A percentile compares a stretch with the other conserved stretches of the same genome.
phyloP scores from a whole-genome alignment of 1,140 invertebrate genomes.

The Drosophila tsacasi region DNA sequence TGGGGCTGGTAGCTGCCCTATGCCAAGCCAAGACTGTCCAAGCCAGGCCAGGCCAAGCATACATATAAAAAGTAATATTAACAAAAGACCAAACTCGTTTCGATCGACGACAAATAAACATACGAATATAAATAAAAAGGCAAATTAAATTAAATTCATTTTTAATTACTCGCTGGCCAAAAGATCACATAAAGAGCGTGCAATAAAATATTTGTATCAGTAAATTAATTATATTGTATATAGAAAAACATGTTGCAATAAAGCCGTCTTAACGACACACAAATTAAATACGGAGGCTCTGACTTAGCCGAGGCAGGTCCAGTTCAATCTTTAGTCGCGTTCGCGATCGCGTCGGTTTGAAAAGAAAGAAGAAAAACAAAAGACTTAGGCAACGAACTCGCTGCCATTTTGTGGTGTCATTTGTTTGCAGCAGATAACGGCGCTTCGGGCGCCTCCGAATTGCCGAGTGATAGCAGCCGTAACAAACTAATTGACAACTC shows the following conservation, averaged over 20 bases:
- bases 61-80: slow-evolving; percentile 65
- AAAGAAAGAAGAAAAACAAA: slow-evolving; percentile 60
- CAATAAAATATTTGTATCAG: slow-evolving; percentile 77
- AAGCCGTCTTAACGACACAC: slow-evolving; percentile 68
- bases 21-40: slow-evolving; percentile 33
- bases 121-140: slow-evolving; percentile 61
- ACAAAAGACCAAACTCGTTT: slow-evolving; percentile 75
- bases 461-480: slow-evolving; percentile 66
- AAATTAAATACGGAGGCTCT: slow-evolving; percentile 65
- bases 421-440: slow-evolving; percentile 72
- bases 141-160: slow-evolving; percentile 81
- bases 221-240: slow-evolving; percentile 83
- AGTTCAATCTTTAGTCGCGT: slow-evolving; percentile 25
- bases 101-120: slow-evolving; percentile 58
- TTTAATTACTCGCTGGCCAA: slow-evolving; percentile 73
- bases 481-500: slow-evolving; percentile 83
- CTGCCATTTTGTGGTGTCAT: slow-evolving; percentile 61
- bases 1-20: slow-evolving; percentile 26
- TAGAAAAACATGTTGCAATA: slow-evolving; percentile 79
- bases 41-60: slow-evolving; percentile 20
- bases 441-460: slow-evolving; percentile 62
- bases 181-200: slow-evolving; percentile 80
- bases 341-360: slow-evolving; percentile 16
- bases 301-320: slow-evolving; percentile 20
- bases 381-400: slow-evolving; percentile 83